Conservation (phyloP, 2,113 vertebrate genomes). For the Myiozetetes cayanensis region DNA sequence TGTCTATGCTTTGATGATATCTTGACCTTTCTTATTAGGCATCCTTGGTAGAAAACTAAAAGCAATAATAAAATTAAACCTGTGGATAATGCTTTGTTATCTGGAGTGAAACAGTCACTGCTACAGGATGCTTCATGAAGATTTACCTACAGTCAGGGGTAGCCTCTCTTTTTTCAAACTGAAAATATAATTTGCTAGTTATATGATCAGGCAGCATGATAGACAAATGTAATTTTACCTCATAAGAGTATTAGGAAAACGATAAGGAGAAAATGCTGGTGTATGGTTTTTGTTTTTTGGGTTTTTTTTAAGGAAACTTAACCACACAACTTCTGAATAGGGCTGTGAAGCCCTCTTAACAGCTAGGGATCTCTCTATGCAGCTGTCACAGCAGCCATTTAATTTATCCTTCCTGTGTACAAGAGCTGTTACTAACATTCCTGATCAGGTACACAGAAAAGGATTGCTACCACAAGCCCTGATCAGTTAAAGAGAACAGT, state of each 20-base stretch:
- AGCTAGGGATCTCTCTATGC: neutral
- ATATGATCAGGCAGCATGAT: neutral
- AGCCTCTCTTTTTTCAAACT: neutral
- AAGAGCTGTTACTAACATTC: neutral
- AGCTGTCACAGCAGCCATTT: neutral
- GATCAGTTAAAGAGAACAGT: neutral
- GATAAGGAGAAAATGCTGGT: neutral
- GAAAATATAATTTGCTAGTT: neutral
- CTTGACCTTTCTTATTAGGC: slow-evolving; percentile 81
- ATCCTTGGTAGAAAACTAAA: slow-evolving; percentile 66
- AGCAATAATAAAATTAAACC: slow-evolving; percentile 73
- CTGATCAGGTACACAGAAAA: neutral
- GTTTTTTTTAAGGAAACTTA: neutral
- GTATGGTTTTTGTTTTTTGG: too few relatives aligned
- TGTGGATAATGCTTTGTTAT: slow-evolving; percentile 56
- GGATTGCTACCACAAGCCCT: neutral
- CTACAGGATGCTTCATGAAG: neutral
- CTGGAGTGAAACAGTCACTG: slow-evolving; percentile 24
- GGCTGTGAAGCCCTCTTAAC: neutral
- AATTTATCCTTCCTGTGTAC: neutral
- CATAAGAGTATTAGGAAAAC: neutral
- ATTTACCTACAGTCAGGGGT: neutral
- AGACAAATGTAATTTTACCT: neutral
- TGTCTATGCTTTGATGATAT: slow-evolving; percentile 82
- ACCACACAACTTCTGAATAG: neutral